Percentiles rank a stretch among this genome's conserved stretches.
Conservation (phyloP, 2,113 vertebrate species). For the Ia io region DNA sequence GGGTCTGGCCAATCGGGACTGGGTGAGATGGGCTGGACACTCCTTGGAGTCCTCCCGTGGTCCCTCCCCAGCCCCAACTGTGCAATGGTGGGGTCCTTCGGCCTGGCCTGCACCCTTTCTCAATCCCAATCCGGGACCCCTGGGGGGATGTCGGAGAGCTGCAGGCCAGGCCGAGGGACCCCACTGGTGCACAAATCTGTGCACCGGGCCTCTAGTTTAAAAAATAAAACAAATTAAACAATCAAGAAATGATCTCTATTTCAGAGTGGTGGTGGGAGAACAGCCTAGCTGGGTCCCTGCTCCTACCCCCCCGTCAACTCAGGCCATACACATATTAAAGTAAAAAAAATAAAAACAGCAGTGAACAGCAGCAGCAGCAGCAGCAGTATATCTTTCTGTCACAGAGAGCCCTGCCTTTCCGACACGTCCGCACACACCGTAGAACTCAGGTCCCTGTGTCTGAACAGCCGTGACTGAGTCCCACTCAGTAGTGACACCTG, state of each 20-base stretch:
- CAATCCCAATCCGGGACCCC: no score
- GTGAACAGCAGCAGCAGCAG: background rate
- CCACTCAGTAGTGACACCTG: background rate
- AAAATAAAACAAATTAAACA: background rate
- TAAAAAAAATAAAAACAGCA: background rate
- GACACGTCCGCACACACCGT: fast-evolving
- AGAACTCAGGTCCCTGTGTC: background rate
- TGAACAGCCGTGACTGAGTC: background rate
- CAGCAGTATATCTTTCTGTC: background rate
- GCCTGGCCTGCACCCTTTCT: no score
- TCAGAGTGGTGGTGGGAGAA: background rate
- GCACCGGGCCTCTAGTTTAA: no score
- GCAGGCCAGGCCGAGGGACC: no score
- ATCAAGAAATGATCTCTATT: fast-evolving
- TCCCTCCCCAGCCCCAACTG: no score
- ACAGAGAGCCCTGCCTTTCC: background rate
- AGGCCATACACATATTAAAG: background rate
- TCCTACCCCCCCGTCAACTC: no score
- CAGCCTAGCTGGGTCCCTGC: background rate
- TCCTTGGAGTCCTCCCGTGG: no score
- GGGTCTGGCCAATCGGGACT: no score
- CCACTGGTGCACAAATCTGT: no score
- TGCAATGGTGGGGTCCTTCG: no score
- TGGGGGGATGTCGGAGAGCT: no score
- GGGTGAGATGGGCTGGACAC: no score